Evolutionary conservation across 2,797 vertebrate genomes (phyloP), one percentile per base, ranked within the genome.

Genomic region (Malurus leucopterus): DNA sequence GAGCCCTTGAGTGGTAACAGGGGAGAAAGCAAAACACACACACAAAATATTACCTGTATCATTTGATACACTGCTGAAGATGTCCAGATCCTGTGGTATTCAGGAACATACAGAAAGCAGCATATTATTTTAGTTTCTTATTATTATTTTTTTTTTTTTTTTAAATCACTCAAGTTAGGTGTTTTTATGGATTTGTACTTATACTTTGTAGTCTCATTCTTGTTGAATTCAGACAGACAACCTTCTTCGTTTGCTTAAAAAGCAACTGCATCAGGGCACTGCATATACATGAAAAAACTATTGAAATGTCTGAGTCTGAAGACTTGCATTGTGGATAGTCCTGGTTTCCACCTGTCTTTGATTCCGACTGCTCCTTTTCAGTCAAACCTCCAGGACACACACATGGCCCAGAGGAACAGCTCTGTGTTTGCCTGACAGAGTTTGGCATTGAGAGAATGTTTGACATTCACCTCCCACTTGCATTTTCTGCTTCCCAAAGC

Each of bases 221-320:
- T 78, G 69, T 74, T 69, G 30, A 29, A 73, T 86, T 51, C 46
- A 44, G 23, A 34, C 15, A 46, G 17, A 10, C 30, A 63, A 36
- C 14, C 0, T 0, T 6, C 6, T 58, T 67, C 30, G 51, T 30
- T 65, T 0, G 0, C 21, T 46, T 38, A 12, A 46, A 86, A 57
- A 43, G 8, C 18, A 62, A 6, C 36, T 69, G 17, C 19, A 29
- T 55, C 24, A 67, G 12, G 29, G 18, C 44, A 63, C 22, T 69
- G 27, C 32, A 32, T 13, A 17, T 27, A n/a, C 5, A 15, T 10
- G 29, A 23, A 68, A 8, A 4, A 75, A 11, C 29, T 40, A 3
- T 2, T 65, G 72, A 73, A 44, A 58, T 62, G 30, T 44, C 40
- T 29, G 57, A 54, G 41, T 43, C 15, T 82, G 36, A 46, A 72